phyloP scores from a whole-genome alignment of 2,888 invertebrate genomes.

The Mechanitis mazaeus region DNA sequence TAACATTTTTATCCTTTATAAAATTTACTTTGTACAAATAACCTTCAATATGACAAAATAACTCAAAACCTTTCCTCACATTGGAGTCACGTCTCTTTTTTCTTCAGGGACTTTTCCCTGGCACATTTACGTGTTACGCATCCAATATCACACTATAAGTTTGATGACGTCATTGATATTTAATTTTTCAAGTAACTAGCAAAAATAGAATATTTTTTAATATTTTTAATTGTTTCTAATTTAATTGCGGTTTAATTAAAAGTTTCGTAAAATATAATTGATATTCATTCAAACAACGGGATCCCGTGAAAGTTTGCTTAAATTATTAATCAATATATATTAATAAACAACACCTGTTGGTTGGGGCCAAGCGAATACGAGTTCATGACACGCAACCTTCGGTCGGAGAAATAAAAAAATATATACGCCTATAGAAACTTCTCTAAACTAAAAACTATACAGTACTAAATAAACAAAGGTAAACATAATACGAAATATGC shows the following conservation, averaged over 20 bases:
- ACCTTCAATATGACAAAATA: conserved; percentile 23
- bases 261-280: no score
- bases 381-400: conserved; percentile 46
- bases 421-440: background rate
- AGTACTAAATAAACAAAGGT: background rate
- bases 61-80: conserved; percentile 28
- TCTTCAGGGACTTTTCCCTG: conserved; percentile 47
- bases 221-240: no score
- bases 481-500: conserved; percentile 19
- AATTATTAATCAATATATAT: conserved; percentile 54
- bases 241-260: no score
- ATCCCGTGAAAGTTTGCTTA: conserved; percentile 28
- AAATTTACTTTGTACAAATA: background rate
- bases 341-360: conserved; percentile 56
- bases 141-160: background rate
- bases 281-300: no score
- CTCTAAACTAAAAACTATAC: background rate
- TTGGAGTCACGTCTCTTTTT: conserved; percentile 33
- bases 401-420: conserved; percentile 8
- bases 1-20: background rate
- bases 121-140: conserved; percentile 36
- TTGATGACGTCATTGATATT: background rate
- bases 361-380: conserved; percentile 40
- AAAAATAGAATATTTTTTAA: background rate
- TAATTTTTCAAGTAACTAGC: no score